Conservation (phyloP, 2,888 invertebrate genomes). For the Acleris sparsana region DNA sequence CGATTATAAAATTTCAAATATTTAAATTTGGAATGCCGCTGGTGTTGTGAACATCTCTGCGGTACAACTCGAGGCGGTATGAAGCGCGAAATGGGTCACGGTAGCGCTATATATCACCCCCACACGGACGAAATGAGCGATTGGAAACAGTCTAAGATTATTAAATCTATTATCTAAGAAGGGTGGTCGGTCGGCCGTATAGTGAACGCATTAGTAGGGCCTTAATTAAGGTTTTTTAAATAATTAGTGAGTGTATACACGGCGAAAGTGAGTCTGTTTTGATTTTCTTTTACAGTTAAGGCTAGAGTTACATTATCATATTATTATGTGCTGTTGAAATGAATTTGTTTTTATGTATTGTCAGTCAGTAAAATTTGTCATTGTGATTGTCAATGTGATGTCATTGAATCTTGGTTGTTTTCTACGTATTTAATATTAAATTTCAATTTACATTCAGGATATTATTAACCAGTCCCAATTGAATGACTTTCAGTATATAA, state of each 20-base stretch:
- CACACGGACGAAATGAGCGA: conserved; percentile 44
- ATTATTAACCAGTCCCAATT: too few relatives aligned
- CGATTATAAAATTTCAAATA: conserved; percentile 16
- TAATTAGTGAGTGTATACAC: not conserved
- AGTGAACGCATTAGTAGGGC: not conserved
- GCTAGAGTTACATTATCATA: too few relatives aligned
- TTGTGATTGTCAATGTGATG: too few relatives aligned
- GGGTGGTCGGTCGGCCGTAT: conserved; percentile 28
- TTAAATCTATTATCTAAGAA: conserved; percentile 27
- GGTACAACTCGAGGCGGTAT: conserved; percentile 54
- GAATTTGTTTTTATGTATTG: too few relatives aligned
- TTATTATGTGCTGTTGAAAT: too few relatives aligned
- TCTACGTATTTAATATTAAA: too few relatives aligned
- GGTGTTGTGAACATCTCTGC: conserved; percentile 17
- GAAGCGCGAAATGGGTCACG: conserved; percentile 75
- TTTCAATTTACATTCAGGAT: too few relatives aligned
- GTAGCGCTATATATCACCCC: conserved; percentile 68
- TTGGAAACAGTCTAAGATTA: conserved; percentile 15
- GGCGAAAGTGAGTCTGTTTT: not conserved
- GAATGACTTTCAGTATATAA: too few relatives aligned
- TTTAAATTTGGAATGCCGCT: conserved; percentile 20
- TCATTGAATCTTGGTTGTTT: too few relatives aligned
- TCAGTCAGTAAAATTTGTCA: too few relatives aligned
- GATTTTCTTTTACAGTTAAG: too few relatives aligned
- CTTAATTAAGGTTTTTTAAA: conserved; percentile 5